A percentile compares a stretch with the other conserved stretches of the same genome.
These are phyloP conservation scores for Hylyphantes graminicola DNA, from an alignment of 1,140 invertebrate genomes.

Conservation along the genomic window DNA sequence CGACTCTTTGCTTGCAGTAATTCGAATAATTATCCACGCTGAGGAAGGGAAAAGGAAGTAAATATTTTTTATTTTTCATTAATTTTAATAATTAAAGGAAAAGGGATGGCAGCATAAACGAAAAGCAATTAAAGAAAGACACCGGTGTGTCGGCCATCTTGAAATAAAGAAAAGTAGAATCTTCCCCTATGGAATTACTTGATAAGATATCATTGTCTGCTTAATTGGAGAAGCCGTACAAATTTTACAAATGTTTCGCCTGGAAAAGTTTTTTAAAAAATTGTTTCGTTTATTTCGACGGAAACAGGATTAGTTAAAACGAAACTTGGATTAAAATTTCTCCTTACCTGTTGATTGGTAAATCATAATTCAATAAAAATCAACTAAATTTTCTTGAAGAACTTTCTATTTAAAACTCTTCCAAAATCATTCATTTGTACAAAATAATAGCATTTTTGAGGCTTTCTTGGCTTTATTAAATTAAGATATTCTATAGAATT, in stretches of 20 bases:
- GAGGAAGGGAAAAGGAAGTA: not conserved
- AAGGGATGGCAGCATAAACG: slow-evolving; percentile 30
- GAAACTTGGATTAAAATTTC: slow-evolving; percentile 50
- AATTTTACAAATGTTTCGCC: not conserved
- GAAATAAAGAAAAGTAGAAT: not conserved
- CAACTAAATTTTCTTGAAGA: not conserved
- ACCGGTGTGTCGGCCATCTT: not conserved
- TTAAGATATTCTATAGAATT: slow-evolving; percentile 5
- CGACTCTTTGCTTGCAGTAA: slow-evolving; percentile 21
- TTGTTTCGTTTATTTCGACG: slow-evolving; percentile 23
- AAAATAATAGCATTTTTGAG: slow-evolving; percentile 43
- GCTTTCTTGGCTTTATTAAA: slow-evolving; percentile 36
- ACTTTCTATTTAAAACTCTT: not conserved
- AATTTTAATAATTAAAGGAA: slow-evolving; percentile 56
- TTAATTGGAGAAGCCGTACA: slow-evolving; percentile 19
- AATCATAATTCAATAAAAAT: not conserved
- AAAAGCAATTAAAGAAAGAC: slow-evolving; percentile 56
- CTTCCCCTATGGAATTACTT: slow-evolving; percentile 10
- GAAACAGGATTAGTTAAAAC: slow-evolving; percentile 56
- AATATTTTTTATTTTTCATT: slow-evolving; percentile 38
- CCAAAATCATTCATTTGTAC: slow-evolving; percentile 33
- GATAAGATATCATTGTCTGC: slow-evolving; percentile 50
- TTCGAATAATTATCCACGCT: slow-evolving; percentile 35
- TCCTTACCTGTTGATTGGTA: slow-evolving; percentile 53
- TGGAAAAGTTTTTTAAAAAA: not conserved